Conservation (phyloP, 1,140 invertebrate genomes). For the Goniozus legneri region DNA sequence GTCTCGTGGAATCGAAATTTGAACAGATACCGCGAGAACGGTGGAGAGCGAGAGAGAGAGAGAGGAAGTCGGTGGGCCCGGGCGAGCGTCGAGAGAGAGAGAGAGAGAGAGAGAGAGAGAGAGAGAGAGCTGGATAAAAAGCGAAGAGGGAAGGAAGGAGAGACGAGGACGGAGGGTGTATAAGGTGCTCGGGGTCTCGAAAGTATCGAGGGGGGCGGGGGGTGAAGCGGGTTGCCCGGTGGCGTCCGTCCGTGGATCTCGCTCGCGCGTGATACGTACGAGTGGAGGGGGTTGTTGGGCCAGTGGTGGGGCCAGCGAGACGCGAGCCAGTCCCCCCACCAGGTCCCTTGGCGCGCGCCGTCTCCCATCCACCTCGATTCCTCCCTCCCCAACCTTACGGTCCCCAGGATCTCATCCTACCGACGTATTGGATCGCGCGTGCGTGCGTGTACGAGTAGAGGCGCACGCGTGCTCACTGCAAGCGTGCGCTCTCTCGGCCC, state of each 20-base stretch:
- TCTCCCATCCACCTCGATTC: slow-evolving; percentile 30
- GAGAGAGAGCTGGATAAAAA: background rate
- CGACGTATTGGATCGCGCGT: slow-evolving; percentile 12
- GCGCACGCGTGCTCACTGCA: slow-evolving; percentile 30
- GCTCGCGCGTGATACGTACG: background rate
- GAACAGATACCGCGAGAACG: slow-evolving; percentile 49
- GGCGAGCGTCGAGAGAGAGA: slow-evolving; percentile 14
- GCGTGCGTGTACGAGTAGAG: slow-evolving; percentile 22
- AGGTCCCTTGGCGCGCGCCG: slow-evolving; percentile 47
- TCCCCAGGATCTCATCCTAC: slow-evolving; percentile 16
- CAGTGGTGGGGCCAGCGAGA: slow-evolving; percentile 33
- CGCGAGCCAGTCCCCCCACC: slow-evolving; percentile 48
- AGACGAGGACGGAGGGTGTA: slow-evolving; percentile 1
- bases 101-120: slow-evolving; percentile 10
- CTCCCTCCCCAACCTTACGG: slow-evolving; percentile 11
- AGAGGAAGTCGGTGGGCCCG: slow-evolving; percentile 41
- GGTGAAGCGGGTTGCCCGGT: background rate
- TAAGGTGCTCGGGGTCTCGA: too few species aligned
- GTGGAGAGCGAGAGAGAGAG: too few species aligned
- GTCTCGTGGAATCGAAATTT: slow-evolving; percentile 44
- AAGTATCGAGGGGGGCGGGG: slow-evolving; percentile 10
- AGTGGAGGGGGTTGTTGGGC: background rate
- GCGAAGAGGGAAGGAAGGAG: slow-evolving; percentile 4
- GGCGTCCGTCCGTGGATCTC: too few species aligned
- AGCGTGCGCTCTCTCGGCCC: too few species aligned